phyloP scores from a whole-genome alignment of 2,888 invertebrate species.

The Nezara viridula region DNA sequence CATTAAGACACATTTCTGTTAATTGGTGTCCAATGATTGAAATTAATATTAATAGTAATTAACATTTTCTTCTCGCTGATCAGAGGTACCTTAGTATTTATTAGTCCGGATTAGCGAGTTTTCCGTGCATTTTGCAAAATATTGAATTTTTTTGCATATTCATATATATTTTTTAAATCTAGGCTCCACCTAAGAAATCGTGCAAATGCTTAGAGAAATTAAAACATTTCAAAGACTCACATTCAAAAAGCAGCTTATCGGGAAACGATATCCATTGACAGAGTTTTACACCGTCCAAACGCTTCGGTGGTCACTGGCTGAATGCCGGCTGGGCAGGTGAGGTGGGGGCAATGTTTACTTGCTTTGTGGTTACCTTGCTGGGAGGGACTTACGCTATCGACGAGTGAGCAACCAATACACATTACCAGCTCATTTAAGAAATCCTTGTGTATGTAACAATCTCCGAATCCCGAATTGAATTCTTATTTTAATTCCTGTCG shows the following conservation, averaged over 20 bases:
- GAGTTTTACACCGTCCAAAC: background rate
- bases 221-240: background rate
- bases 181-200: background rate
- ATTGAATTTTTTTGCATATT: background rate
- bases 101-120: no score
- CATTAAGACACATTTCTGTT: no score
- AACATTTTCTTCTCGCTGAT: no score
- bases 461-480: no score
- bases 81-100: no score
- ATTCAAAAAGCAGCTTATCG: background rate
- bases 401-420: background rate
- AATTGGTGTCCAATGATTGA: no score
- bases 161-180: background rate
- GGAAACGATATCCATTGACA: conserved; percentile 23
- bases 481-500: no score
- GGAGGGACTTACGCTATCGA: background rate
- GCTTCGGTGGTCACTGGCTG: conserved; percentile 41
- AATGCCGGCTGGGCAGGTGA: conserved; percentile 30
- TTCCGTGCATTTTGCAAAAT: background rate
- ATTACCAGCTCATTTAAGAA: background rate
- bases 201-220: background rate
- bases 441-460: background rate
- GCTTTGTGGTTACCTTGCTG: background rate
- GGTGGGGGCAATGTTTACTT: conserved; percentile 40
- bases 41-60: no score